Percentiles rank a stretch among this genome's conserved stretches.
Evolutionary conservation across 2,113 vertebrate species (phyloP).

Genomic region (Bujurquina vittata): DNA sequence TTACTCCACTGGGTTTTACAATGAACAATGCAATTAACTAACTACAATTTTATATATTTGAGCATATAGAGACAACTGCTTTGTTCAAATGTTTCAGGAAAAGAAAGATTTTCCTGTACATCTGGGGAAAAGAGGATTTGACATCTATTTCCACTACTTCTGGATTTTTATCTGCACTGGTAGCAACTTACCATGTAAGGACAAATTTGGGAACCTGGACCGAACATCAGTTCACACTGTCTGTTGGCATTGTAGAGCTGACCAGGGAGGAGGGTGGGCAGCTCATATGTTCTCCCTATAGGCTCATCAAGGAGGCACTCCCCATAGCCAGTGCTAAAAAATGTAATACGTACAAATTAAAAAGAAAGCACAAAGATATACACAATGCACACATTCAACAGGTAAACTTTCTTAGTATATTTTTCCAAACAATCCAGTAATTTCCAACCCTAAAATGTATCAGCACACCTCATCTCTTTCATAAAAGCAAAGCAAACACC

Average conservation of each 20-base stretch:
- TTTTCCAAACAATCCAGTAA: conserved; percentile 9
- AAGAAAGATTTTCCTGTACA: not conserved
- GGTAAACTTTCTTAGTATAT: not conserved
- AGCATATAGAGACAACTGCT: too few relatives aligned
- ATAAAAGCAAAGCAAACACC: conserved; percentile 45
- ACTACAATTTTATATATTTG: not conserved
- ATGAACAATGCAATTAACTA: not conserved
- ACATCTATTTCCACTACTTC: conserved; percentile 22
- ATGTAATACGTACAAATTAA: not conserved
- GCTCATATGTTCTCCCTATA: conserved; percentile 83
- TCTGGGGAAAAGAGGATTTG: not conserved
- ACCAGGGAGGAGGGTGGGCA: conserved; percentile 89
- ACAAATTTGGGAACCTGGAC: conserved; percentile 93
- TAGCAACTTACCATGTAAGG: conserved; percentile 89
- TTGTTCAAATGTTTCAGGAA: not conserved
- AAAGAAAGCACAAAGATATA: not conserved
- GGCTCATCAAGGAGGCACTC: conserved; percentile 97
- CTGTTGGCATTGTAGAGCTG: conserved; percentile 91
- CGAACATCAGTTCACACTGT: conserved; percentile 96
- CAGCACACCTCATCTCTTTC: conserved; percentile 34
- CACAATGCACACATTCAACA: conserved; percentile 1
- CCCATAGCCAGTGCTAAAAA: conserved; percentile 90
- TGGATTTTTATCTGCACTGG: not conserved
- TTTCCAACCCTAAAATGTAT: conserved; percentile 29
- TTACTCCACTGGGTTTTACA: not conserved